phyloP scores from a whole-genome alignment of 2,113 vertebrate species.

The Peromyscus maniculatus region DNA sequence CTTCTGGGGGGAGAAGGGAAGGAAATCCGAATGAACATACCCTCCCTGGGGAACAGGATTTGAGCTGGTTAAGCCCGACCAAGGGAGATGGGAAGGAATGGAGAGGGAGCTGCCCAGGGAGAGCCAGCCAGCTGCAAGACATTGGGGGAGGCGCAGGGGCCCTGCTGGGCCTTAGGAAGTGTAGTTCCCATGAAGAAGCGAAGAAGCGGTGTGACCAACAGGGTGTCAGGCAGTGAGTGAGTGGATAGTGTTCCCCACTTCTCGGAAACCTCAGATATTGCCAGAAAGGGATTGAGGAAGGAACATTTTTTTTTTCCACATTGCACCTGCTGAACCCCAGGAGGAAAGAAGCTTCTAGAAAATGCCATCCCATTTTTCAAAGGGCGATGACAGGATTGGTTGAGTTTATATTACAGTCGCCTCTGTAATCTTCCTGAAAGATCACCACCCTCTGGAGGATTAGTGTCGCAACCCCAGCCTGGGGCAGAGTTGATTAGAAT shows the following conservation, averaged over 20 bases:
- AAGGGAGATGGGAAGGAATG: not conserved
- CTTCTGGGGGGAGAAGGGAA: not conserved
- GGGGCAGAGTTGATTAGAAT: not conserved
- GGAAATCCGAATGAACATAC: constrained; percentile 52
- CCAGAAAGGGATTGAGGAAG: not conserved
- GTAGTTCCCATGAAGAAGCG: not conserved
- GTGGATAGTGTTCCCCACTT: not conserved
- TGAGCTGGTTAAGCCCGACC: not conserved
- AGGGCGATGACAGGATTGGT: not conserved
- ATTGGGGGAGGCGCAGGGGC: fast-evolving
- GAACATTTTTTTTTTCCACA: not conserved
- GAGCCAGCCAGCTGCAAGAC: not conserved
- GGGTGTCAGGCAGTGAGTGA: not conserved
- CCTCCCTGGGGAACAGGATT: not conserved
- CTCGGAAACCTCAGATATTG: not conserved
- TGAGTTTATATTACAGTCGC: not conserved
- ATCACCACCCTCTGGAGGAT: not conserved
- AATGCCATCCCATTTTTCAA: constrained; percentile 28
- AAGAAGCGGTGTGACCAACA: not conserved
- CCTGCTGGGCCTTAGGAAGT: not conserved
- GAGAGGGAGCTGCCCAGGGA: not conserved
- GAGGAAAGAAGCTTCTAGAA: constrained; percentile 36
- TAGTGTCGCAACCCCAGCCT: not conserved
- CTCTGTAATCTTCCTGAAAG: constrained; percentile 18
- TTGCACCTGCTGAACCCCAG: not conserved